Base-by-base conservation (phyloP, 2,888 invertebrate genomes). In the Clusia tigrina region DNA sequence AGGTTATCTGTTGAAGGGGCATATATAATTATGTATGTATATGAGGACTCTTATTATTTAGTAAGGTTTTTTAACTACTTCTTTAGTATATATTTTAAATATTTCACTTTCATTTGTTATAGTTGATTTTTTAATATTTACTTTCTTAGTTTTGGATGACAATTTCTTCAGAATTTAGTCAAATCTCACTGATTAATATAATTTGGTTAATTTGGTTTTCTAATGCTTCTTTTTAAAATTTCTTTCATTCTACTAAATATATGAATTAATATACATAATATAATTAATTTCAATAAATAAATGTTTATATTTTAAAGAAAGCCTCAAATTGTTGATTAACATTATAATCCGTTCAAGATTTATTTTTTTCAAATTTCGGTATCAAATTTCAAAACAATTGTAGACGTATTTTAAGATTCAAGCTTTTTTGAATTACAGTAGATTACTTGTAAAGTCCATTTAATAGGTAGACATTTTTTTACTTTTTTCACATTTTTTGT, bases 211-310 rank as follows among this genome's bases (percentile, higher is more conserved):
- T n/a, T n/a, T 42, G 42, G 42, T 42, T 32, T 6, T 32, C 12
- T n/a, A n/a, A n/a, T n/a, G n/a, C n/a, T n/a, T 42, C n/a, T 42
- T 10, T 42, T 42, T 42, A 12, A 9, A 9, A 12, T 32, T 32
- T 6, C 6, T 32, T 32, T 32, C n/a, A 10, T 10, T n/a, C n/a
- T 57, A 52, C 51, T 57, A 58, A 53, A 58, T 55, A n/a, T n/a
- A n/a, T n/a, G n/a, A n/a, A n/a, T 54, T 54, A 58, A 54, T 54
- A 62, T 25, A 62, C 51, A 62, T 62, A 62, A 62, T 58, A 51
- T 32, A 42, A 42, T 17, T 58, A 58, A 26, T 58, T 52, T 26
- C 23, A 54, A 54, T 54, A 32, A 54, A 65, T 65, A 54, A 64
- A 61, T 60, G 58, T 55, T 32, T 60, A 53, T 63, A 37, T 26